Evolutionary conservation across 2,113 vertebrate species (phyloP), one percentile per base, ranked within the genome.

Genomic region (Felis chaus): DNA sequence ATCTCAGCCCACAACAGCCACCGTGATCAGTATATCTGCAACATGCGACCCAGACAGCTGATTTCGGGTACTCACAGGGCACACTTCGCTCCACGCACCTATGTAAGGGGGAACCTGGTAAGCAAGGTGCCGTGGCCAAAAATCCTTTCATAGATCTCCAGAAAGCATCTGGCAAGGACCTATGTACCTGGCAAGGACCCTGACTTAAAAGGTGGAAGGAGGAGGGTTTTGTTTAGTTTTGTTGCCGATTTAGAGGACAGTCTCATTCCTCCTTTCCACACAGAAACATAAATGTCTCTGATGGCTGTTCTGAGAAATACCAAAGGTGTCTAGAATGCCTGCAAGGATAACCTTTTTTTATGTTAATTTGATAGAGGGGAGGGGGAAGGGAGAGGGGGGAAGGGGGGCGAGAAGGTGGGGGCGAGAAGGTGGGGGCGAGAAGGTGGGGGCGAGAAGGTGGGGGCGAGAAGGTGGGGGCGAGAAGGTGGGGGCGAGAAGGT

Each of bases 161-260:
- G 36, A 78, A 93, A 98, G 90, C 4, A n/a, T n/a, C n/a, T n/a
- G n/a, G n/a, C n/a, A 55, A 74, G 29, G 23, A 3, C 2, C 31
- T 0, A 29, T 31, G 65, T 23, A 89, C 23, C 10, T 36, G 57
- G 0, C 91, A 83, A 53, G 55, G 31, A 61, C 95, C n/a, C 74
- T 66, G n/a, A 79, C 68, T 89, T 61, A 55, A 48, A 94, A 45
- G 7, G 71, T n/a, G 15, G 21, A 69, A n/a, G 15, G 57, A 31
- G 19, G 65, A 21, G 6, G 55, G 18, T 57, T 57, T 57, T 57
- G 55, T 61, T 23, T 61, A 23, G 57, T 61, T 23, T 61, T 61
- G 57, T 61, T 78, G 31, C 0, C 45, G 4, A 79, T 0, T 0
- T 0, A 81, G 94, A 90, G n/a, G 69, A 61, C 1, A 0, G 0